These are phyloP conservation scores for Pachyramphus minor DNA, from an alignment of 2,113 vertebrate genomes.

Conservation along the genomic window DNA sequence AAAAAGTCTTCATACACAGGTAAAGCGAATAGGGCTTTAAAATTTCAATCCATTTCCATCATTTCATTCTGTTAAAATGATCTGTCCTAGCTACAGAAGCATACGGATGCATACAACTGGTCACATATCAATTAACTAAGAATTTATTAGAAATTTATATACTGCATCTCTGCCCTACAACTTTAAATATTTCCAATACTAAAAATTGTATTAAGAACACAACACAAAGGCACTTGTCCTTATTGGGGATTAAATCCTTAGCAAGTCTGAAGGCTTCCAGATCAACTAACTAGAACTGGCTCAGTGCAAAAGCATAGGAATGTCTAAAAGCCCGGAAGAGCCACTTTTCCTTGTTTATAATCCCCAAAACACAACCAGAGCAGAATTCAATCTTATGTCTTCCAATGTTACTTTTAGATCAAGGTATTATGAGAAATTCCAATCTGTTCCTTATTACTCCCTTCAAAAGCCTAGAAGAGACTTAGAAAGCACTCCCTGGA, in stretches of 20 bases:
- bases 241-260: background rate
- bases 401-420: slow-evolving; percentile 15
- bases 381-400: background rate
- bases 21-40: background rate
- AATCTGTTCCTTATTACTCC: background rate
- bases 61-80: background rate
- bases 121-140: background rate
- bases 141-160: background rate
- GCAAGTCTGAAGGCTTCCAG: slow-evolving; percentile 14
- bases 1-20: background rate
- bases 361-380: background rate
- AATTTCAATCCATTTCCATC: background rate
- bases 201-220: background rate
- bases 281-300: background rate
- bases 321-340: background rate
- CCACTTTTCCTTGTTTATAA: slow-evolving; percentile 1
- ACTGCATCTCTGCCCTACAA: background rate
- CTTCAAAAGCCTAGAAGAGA: background rate
- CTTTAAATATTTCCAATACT: background rate
- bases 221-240: background rate
- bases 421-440: slow-evolving; percentile 7
- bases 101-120: background rate
- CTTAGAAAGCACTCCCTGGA: background rate
- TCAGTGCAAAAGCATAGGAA: background rate
- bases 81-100: background rate